phyloP scores from a whole-genome alignment of 1,140 invertebrate species.

The Drosophila funebris region DNA sequence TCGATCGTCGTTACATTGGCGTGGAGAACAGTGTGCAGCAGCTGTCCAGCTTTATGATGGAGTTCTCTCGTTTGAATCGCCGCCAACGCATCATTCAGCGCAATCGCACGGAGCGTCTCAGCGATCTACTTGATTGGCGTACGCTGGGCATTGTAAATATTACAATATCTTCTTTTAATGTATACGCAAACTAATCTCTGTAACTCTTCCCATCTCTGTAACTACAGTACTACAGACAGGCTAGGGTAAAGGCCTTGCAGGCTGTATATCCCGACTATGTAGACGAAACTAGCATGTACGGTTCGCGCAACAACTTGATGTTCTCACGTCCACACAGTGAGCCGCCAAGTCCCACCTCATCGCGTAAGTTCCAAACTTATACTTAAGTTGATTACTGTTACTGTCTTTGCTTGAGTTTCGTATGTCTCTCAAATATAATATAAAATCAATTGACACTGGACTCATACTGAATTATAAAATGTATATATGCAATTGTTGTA shows the following conservation, averaged over 20 bases:
- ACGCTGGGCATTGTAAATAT: slow-evolving; percentile 95
- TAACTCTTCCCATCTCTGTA: background rate
- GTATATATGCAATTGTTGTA: no score
- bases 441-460: no score
- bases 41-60: slow-evolving; percentile 96
- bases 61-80: slow-evolving; percentile 95
- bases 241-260: slow-evolving; percentile 93
- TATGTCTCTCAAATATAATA: no score
- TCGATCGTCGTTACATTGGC: slow-evolving; percentile 95
- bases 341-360: slow-evolving; percentile 93
- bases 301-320: slow-evolving; percentile 86
- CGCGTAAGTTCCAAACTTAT: slow-evolving; percentile 85
- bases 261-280: slow-evolving; percentile 93
- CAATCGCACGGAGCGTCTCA: slow-evolving; percentile 98
- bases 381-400: background rate
- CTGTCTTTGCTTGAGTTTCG: no score
- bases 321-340: slow-evolving; percentile 97
- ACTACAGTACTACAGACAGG: slow-evolving; percentile 96
- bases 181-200: background rate
- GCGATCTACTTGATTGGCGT: slow-evolving; percentile 99
- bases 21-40: slow-evolving; percentile 97
- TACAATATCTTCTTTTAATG: background rate
- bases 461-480: no score
- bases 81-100: slow-evolving; percentile 99
- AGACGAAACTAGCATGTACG: slow-evolving; percentile 87